These are phyloP conservation scores for Hartigia nigra DNA, from an alignment of 2,888 invertebrate species.

Conservation along the genomic window DNA sequence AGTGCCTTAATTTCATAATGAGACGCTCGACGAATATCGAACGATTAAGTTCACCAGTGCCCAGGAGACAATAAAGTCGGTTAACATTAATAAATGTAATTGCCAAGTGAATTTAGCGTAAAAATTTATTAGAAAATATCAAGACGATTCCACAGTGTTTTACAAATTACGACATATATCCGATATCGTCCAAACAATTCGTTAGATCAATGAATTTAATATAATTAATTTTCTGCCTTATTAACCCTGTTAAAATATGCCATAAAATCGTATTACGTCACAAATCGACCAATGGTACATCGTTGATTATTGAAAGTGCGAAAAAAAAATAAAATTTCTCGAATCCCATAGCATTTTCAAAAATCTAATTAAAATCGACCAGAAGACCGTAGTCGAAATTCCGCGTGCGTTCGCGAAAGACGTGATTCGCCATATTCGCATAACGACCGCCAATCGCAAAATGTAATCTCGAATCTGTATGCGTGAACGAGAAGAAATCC, in stretches of 20 bases:
- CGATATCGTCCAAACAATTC: too few relatives aligned
- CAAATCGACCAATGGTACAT: not conserved
- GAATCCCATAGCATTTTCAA: not conserved
- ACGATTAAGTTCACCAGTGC: not conserved
- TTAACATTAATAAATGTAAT: not conserved
- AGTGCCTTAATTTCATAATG: not conserved
- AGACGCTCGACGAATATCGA: not conserved
- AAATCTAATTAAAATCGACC: too few relatives aligned
- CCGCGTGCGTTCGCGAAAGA: not conserved
- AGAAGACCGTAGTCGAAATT: not conserved
- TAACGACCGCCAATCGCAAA: not conserved
- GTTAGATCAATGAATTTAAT: not conserved
- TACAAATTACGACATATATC: too few relatives aligned
- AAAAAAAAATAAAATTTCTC: accelerated
- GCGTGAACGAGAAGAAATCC: conserved; percentile 56
- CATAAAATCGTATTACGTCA: not conserved
- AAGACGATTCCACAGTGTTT: not conserved
- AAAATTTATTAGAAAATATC: not conserved
- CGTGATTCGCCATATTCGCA: not conserved
- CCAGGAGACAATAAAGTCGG: not conserved
- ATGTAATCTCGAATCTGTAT: conserved; percentile 65
- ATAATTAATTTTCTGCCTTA: not conserved
- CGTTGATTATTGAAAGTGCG: too few relatives aligned
- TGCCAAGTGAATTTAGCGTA: not conserved
- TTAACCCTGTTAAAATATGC: not conserved